A percentile compares a stretch with the other conserved stretches of the same genome.
These are phyloP conservation scores for Drosophila nr. fundita DNA, from an alignment of 2,888 invertebrate species.

Conservation along the genomic window DNA sequence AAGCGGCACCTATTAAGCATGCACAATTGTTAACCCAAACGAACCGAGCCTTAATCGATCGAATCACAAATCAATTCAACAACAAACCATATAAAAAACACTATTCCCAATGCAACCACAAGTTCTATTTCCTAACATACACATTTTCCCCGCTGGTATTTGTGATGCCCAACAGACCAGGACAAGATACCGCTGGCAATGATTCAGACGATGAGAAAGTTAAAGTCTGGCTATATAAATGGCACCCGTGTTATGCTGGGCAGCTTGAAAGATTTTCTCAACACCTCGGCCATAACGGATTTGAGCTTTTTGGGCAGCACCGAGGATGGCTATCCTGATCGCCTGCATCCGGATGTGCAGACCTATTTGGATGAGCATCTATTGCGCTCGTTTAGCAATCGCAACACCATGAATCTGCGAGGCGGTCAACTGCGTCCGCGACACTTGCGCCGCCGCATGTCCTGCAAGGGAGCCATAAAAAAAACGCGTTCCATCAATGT, in stretches of 20 bases:
- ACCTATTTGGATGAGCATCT: constrained; percentile 94
- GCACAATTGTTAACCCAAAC: constrained; percentile 27
- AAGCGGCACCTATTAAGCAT: constrained; percentile 46
- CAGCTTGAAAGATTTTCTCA: constrained; percentile 96
- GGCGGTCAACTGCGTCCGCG: constrained; percentile 86
- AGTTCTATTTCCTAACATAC: background rate
- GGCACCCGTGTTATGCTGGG: constrained; percentile 99
- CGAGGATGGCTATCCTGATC: constrained; percentile 95
- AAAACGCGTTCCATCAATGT: constrained; percentile 97
- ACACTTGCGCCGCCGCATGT: constrained; percentile 90
- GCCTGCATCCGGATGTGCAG: constrained; percentile 93
- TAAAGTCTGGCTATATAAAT: constrained; percentile 99
- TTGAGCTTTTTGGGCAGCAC: constrained; percentile 97
- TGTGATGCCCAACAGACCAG: constrained; percentile 88
- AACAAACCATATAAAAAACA: constrained; percentile 1
- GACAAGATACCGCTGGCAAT: constrained; percentile 96
- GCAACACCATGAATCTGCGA: constrained; percentile 88
- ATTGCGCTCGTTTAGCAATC: constrained; percentile 91
- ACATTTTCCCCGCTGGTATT: constrained; percentile 6
- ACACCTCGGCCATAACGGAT: constrained; percentile 98
- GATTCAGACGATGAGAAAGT: constrained; percentile 98
- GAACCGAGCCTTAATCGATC: constrained; percentile 20
- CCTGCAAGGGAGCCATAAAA: constrained; percentile 96
- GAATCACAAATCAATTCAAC: background rate
- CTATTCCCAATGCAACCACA: background rate